Percentiles rank a stretch among this genome's conserved stretches.
Conservation (phyloP, 2,797 vertebrate species). For the Rhyacichthys aspro region DNA sequence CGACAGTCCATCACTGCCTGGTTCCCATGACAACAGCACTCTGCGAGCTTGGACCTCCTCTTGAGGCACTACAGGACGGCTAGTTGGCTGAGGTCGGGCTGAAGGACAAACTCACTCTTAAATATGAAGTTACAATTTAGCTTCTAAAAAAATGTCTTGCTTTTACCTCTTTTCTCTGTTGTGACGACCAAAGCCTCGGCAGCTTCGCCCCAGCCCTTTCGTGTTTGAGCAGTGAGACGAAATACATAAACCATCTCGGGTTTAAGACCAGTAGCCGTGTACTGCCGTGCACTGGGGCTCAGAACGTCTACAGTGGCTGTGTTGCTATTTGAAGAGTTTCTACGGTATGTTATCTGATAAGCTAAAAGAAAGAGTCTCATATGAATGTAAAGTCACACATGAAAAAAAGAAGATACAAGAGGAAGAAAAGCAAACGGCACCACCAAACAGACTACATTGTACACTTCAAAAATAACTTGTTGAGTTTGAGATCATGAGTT, state of each 20-base stretch:
- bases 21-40: conserved; percentile 94
- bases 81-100: conserved; percentile 93
- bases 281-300: conserved; percentile 89
- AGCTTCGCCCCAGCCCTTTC: conserved; percentile 96
- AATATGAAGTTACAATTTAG: conserved; percentile 1
- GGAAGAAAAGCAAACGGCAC: not conserved
- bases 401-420: not conserved
- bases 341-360: conserved; percentile 93
- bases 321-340: conserved; percentile 86
- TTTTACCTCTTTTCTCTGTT: conserved; percentile 93
- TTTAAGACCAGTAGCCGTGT: conserved; percentile 86
- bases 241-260: conserved; percentile 92
- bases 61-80: conserved; percentile 91
- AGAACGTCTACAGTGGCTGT: conserved; percentile 87
- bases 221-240: conserved; percentile 93
- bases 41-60: conserved; percentile 90
- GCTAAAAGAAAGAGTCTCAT: conserved; percentile 70
- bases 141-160: not conserved
- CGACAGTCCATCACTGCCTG: conserved; percentile 94
- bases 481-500: not conserved
- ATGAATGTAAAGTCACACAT: conserved; percentile 14
- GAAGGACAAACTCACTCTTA: conserved; percentile 20
- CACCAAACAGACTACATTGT: conserved; percentile 3
- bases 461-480: not conserved
- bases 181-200: conserved; percentile 95